Percentiles rank a stretch among this genome's conserved stretches.
phyloP scores from a whole-genome alignment of 2,797 vertebrate genomes.

The Halcyon chelicuti region DNA sequence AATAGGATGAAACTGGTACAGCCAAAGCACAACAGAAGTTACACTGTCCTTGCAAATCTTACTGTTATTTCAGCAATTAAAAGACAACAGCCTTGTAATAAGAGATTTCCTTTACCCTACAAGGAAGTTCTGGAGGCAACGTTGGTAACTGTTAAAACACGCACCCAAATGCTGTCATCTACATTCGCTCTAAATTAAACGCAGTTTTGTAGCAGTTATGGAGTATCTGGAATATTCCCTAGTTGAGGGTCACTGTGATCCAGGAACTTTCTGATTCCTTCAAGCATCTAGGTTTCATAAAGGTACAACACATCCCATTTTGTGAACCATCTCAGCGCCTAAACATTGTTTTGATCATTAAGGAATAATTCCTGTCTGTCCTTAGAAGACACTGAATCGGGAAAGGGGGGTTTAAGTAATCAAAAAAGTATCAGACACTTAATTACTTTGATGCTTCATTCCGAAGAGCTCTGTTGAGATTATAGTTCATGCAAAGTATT shows the following conservation, averaged over 20 bases:
- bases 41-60: accelerated
- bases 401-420: constrained; percentile 32
- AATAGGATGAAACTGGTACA: not conserved
- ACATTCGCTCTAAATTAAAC: not conserved
- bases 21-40: not conserved
- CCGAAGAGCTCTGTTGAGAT: not conserved
- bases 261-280: not conserved
- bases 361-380: constrained; percentile 13
- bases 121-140: not conserved
- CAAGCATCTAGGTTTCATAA: not conserved
- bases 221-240: not conserved
- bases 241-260: not conserved
- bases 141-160: not conserved
- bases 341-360: not conserved
- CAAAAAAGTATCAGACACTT: constrained; percentile 27
- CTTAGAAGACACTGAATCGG: not conserved
- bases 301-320: not conserved
- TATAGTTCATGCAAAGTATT: not conserved
- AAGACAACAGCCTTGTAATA: not conserved
- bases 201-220: not conserved
- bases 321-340: not conserved
- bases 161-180: not conserved
- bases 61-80: not conserved
- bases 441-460: constrained; percentile 12
- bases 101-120: not conserved